Evolutionary conservation across 2,888 invertebrate species (phyloP).

Genomic region (Apodemia zela): DNA sequence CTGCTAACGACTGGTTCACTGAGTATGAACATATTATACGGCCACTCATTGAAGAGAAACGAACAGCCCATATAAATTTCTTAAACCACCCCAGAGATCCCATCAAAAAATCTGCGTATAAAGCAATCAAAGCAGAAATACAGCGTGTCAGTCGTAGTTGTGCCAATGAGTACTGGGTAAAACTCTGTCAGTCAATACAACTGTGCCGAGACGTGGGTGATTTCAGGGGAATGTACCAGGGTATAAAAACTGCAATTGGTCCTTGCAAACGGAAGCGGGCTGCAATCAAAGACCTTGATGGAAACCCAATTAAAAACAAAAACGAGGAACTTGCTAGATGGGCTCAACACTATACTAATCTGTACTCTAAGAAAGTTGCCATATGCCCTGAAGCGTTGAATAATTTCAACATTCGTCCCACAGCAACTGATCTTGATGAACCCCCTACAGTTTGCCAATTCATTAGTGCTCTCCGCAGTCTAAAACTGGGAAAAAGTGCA

Average conservation of each 20-base stretch:
- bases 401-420: background rate
- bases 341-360: background rate
- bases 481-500: background rate
- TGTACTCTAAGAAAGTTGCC: background rate
- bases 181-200: no score
- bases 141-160: no score
- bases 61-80: no score
- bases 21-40: no score
- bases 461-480: background rate
- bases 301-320: background rate
- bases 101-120: no score
- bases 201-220: background rate
- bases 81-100: no score
- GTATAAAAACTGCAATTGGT: slow-evolving; percentile 1
- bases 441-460: background rate
- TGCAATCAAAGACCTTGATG: background rate
- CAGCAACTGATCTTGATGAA: background rate
- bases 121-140: no score
- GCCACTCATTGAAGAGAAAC: no score
- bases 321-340: background rate
- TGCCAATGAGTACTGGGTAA: no score
- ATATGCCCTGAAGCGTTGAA: background rate
- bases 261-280: background rate
- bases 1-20: no score
- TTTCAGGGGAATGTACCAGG: background rate